These are phyloP conservation scores for Carlito syrichta DNA, from an alignment of 2,113 vertebrate genomes.

Conservation along the genomic window DNA sequence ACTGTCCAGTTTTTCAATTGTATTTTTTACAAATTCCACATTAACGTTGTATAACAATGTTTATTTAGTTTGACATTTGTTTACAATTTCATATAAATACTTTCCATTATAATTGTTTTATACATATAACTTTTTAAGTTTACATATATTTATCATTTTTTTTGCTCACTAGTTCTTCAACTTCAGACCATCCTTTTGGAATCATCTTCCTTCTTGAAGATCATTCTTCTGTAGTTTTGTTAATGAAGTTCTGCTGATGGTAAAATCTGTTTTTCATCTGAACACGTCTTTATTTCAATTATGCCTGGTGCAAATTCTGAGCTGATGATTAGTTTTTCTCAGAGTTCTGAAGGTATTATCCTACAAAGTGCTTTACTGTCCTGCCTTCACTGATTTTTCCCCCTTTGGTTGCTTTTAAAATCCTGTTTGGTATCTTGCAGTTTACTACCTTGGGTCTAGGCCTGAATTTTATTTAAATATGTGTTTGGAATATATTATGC, in stretches of 20 bases:
- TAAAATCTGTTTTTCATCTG: background rate
- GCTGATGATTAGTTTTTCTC: background rate
- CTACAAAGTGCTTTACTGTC: background rate
- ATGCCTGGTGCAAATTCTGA: background rate
- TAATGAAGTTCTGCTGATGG: background rate
- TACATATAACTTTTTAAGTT: conserved; percentile 16
- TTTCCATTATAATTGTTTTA: background rate
- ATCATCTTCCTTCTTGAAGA: conserved; percentile 19
- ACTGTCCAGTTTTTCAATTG: background rate
- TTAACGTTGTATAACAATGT: conserved; percentile 23
- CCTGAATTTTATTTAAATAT: background rate
- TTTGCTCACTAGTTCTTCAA: conserved; percentile 5
- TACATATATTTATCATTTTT: background rate
- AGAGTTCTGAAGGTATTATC: background rate
- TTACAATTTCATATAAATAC: conserved; percentile 41
- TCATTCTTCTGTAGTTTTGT: background rate
- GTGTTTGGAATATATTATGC: background rate
- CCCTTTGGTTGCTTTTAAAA: conserved; percentile 6
- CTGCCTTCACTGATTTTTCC: background rate
- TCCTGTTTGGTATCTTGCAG: conserved; percentile 4
- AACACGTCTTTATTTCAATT: background rate
- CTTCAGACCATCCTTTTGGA: background rate
- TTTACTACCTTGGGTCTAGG: background rate
- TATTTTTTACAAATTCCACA: conserved; percentile 10
- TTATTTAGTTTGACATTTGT: conserved; percentile 46